A percentile compares a stretch with the other conserved stretches of the same genome.
Conservation (phyloP, 2,113 vertebrate genomes). For the Tylochromis polylepis region DNA sequence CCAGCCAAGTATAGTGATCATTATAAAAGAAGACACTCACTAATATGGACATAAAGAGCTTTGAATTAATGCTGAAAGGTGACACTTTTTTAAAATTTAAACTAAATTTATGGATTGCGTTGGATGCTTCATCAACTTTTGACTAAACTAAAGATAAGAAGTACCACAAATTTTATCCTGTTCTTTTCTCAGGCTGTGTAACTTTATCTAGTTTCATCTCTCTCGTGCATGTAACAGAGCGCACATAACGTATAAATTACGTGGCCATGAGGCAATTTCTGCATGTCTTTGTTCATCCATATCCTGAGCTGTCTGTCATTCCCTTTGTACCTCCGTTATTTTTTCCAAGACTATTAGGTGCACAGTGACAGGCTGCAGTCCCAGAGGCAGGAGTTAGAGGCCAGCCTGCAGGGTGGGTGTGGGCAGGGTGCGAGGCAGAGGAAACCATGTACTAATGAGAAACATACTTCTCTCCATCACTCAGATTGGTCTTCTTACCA, state of each 20-base stretch:
- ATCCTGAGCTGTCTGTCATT: neutral
- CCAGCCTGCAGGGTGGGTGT: conserved; percentile 33
- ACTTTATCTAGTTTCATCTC: neutral
- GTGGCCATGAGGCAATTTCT: neutral
- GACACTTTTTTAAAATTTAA: neutral
- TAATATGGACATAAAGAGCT: neutral
- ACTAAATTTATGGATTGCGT: neutral
- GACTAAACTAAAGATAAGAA: neutral
- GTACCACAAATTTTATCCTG: neutral
- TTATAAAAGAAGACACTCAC: neutral
- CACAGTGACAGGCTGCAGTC: conserved; percentile 27
- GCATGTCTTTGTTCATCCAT: conserved; percentile 3
- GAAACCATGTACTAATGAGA: conserved; percentile 68
- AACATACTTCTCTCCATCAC: conserved; percentile 65
- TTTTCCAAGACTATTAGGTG: conserved; percentile 23
- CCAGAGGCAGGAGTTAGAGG: conserved; percentile 31
- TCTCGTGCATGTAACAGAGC: neutral
- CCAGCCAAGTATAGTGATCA: neutral
- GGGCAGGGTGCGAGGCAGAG: conserved; percentile 41
- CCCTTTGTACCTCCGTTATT: conserved; percentile 9
- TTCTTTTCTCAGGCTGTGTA: neutral
- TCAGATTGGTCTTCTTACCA: conserved; percentile 46
- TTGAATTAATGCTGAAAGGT: neutral
- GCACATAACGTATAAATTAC: neutral
- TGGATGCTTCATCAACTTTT: neutral